Base-by-base conservation (phyloP, 2,888 invertebrate genomes). In the Mycogona germanica region DNA sequence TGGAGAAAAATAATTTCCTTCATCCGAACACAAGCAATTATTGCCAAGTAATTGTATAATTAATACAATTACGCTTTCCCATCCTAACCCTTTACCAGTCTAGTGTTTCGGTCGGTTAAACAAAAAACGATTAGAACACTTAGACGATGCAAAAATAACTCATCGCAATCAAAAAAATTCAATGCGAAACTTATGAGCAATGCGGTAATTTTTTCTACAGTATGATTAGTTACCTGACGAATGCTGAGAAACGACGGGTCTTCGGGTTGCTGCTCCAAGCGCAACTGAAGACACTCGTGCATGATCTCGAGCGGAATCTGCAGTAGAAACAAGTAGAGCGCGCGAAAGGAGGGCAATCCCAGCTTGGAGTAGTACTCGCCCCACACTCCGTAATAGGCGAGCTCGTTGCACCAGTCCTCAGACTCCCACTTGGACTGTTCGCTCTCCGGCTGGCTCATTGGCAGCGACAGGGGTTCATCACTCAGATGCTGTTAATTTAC, bases 231-330 rank as follows among this genome's bases (percentile, higher is more conserved):
- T 60, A 81, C 79, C 75, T 92, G 91, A 64, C 86, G 78, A 44
- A 92, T 79, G 61, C 89, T 89, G 44, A 92, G 76, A 6, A 84
- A 81, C 48, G 88, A 89, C 0, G 92, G 92, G 48, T 84, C 81
- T 23, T 78, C 78, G 0, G 87, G 87, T 55, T 83, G 80, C 57
- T 84, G 82, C 66, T 92, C 89, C 37, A 92, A 73, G 41, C 92
- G 73, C 75, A 93, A 81, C 57, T 81, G 73, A 41, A 95, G 73
- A 72, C 91, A 93, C 70, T 95, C 92, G 66, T 92, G 87, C 58
- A 91, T 82, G n/a, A 92, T 81, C 70, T 93, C 89, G 64, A 96
- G 72, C 25, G 89, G 87, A 50, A 93, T 80, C 49, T 83, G 79
- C 56, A 86, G 81, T 17, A 95, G 76, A 68, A 92, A 87, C 51